Evolutionary conservation across 1,140 invertebrate genomes (phyloP), one percentile per base, ranked within the genome.

Genomic region (Melitaea cinxia): DNA sequence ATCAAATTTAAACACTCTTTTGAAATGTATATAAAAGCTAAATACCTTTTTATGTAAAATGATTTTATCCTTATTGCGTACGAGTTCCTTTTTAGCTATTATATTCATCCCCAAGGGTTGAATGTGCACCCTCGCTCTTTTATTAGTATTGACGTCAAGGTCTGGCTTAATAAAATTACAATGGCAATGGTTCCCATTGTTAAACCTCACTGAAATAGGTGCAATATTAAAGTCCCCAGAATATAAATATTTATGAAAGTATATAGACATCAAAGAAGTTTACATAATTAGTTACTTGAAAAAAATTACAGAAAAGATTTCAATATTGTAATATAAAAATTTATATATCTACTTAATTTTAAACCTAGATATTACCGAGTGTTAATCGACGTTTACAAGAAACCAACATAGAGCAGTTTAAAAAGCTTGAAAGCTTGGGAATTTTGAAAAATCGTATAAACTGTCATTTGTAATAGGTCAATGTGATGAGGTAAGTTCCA

Each of bases 51-150:
- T 47, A 12, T 35, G n/a, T 55, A 23, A 61, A 65, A 61, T 65
- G 33, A 47, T 47, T 4, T 2, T 17, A 23, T n/a, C 24, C 28
- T 6, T 9, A 26, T 23, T 24, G 47, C 35, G 47, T 47, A 47
- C 42, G 42, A 47, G 42, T 47, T 53, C 23, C 35, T 42, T 35
- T 33, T 24, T 50, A 55, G 53, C 59, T 67, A 73, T 70, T 69
- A 69, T 70, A 45, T 65, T 47, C 54, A 54, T 59, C 68, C 57
- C 56, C 26, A 45, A 35, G 66, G 70, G 63, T 65, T 66, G 49
- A 63, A 28, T 49, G 56, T 42, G 52, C 15, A 33, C 12, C 37
- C 42, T 55, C 42, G 50, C 19, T 63, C 54, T 59, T 72, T 63
- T 56, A 68, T 55, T 28, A 52, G 17, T 64, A 57, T 59, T 57